Conservation (phyloP, 2,888 invertebrate species). For the Microctonus aethiopoides region DNA sequence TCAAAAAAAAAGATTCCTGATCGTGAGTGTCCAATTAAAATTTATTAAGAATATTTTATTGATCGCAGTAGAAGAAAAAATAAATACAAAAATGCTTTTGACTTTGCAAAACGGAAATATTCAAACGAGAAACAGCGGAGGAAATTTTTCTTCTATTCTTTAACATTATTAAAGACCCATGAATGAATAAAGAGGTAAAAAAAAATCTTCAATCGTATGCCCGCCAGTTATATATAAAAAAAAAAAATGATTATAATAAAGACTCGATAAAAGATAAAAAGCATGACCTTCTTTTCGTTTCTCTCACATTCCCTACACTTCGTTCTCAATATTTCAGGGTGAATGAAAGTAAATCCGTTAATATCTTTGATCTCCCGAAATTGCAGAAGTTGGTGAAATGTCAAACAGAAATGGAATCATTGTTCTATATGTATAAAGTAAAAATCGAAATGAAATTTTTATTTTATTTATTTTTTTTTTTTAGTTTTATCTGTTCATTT, state of each 20-base stretch:
- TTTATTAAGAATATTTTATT: no score
- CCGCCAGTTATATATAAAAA: neutral
- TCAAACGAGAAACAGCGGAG: neutral
- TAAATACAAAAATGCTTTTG: no score
- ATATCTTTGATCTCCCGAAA: conserved; percentile 11
- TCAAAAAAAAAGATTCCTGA: no score
- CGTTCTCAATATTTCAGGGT: neutral
- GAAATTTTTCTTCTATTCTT: neutral
- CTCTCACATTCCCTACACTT: neutral
- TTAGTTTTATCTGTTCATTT: neutral
- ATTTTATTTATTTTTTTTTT: neutral
- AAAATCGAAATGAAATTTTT: neutral
- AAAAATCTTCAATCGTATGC: neutral
- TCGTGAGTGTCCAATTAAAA: no score
- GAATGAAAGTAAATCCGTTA: neutral
- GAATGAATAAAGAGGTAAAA: neutral
- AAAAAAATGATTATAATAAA: neutral
- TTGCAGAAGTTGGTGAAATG: neutral
- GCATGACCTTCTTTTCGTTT: neutral
- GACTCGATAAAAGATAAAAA: neutral
- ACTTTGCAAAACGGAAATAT: no score
- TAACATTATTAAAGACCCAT: neutral
- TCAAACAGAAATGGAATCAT: neutral
- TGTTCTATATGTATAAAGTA: neutral
- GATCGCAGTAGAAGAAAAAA: no score